Evolutionary conservation across 2,888 invertebrate species (phyloP).

Genomic region (Ligdia adustata): DNA sequence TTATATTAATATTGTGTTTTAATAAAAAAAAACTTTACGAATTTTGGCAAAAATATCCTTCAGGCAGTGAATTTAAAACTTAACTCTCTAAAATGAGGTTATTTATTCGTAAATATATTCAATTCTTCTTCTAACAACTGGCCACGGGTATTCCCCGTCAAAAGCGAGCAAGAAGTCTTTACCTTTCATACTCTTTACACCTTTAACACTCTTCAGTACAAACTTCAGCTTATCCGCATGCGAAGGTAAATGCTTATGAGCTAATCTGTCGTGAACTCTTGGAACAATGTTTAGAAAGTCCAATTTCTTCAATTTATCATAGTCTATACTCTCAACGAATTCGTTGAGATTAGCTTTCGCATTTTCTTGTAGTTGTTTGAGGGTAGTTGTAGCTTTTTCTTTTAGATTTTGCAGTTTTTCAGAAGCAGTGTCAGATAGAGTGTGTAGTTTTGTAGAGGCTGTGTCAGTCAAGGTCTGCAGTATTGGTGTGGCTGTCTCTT

Average conservation of each 20-base stretch:
- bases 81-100: neutral
- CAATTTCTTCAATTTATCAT: conserved; percentile 51
- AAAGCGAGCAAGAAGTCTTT: conserved; percentile 40
- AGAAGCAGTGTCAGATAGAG: conserved; percentile 44
- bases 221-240: conserved; percentile 30
- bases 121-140: conserved; percentile 39
- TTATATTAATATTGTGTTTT: neutral
- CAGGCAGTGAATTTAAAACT: neutral
- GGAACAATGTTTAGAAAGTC: conserved; percentile 55
- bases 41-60: neutral
- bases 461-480: conserved; percentile 42
- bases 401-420: conserved; percentile 41
- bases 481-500: conserved; percentile 52
- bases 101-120: conserved; percentile 33
- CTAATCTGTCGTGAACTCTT: conserved; percentile 39
- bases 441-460: conserved; percentile 48
- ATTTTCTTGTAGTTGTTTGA: conserved; percentile 48
- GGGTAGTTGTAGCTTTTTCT: conserved; percentile 39
- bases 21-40: neutral
- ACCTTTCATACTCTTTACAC: conserved; percentile 32
- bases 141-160: conserved; percentile 42
- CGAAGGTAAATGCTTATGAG: conserved; percentile 25
- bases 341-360: conserved; percentile 31
- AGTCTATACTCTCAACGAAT: conserved; percentile 43
- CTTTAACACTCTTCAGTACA: conserved; percentile 33